These are phyloP conservation scores for Chaetophractus vellerosus DNA, from an alignment of 2,797 vertebrate species.

Conservation along the genomic window DNA sequence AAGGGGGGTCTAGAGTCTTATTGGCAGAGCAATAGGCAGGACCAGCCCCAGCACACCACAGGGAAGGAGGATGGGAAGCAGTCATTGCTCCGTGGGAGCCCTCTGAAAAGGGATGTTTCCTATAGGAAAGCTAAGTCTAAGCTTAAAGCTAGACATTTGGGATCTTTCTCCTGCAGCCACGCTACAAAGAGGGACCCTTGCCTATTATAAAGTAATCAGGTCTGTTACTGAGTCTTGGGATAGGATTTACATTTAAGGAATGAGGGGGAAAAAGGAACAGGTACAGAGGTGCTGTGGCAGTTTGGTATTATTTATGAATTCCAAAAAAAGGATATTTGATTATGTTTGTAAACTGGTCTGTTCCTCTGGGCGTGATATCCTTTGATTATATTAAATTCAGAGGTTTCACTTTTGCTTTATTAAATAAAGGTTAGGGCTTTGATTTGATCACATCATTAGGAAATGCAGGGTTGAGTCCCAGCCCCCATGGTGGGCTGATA, in stretches of 20 bases:
- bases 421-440: too few relatives aligned
- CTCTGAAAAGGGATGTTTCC: background rate
- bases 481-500: too few relatives aligned
- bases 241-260: background rate
- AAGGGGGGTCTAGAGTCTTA: background rate
- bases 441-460: too few relatives aligned
- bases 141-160: background rate
- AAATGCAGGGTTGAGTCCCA: too few relatives aligned
- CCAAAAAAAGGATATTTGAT: too few relatives aligned
- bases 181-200: background rate
- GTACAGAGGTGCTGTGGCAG: background rate
- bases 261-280: background rate
- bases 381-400: too few relatives aligned
- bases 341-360: too few relatives aligned
- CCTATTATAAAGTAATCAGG: background rate
- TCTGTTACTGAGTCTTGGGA: background rate
- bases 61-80: background rate
- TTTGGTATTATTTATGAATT: too few relatives aligned
- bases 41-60: background rate
- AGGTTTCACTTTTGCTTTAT: too few relatives aligned
- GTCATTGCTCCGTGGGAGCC: background rate
- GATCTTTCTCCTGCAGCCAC: background rate
- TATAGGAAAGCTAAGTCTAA: background rate
- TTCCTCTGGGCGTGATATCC: too few relatives aligned
- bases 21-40: background rate